Evolutionary conservation across 2,113 vertebrate genomes (phyloP).

Genomic region (human): GRCh38 chr5:175815501-175816000

Average conservation of each 20-base stretch:
- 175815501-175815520: background rate
- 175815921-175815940: background rate
- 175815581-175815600: background rate
- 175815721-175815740: background rate
- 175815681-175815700: background rate
- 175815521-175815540: background rate
- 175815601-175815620: background rate
- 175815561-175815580: background rate
- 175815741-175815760: background rate
- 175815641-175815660: background rate
- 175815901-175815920: too few species aligned
- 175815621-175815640: background rate
- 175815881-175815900: rapidly evolving
- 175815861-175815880: background rate
- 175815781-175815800: background rate
- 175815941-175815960: background rate
- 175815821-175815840: background rate
- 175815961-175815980: background rate
- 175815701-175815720: background rate
- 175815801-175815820: background rate
- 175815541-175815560: background rate
- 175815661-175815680: background rate
- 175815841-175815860: background rate
- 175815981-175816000: background rate
- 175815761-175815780: background rate